phyloP scores from a whole-genome alignment of 2,797 vertebrate species.

The Xyrichtys novacula region DNA sequence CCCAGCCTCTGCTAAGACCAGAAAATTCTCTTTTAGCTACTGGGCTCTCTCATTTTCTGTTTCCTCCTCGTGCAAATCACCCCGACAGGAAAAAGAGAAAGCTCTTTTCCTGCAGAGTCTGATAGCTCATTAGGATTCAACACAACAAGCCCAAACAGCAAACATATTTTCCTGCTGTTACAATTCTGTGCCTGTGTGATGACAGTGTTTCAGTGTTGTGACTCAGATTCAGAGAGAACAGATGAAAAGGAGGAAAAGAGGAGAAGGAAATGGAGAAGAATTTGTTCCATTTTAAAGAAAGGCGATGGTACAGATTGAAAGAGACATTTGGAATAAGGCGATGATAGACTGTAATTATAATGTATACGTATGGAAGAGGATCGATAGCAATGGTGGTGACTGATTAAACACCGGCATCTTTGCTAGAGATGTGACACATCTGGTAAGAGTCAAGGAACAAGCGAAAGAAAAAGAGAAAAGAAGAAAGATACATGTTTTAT shows the following conservation, averaged over 20 bases:
- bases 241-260: slow-evolving; percentile 53
- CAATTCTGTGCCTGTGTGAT: slow-evolving; percentile 71
- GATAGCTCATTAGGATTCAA: slow-evolving; percentile 82
- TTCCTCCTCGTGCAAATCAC: slow-evolving; percentile 78
- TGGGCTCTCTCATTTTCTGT: slow-evolving; percentile 73
- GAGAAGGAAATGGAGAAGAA: slow-evolving; percentile 20
- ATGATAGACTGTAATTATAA: slow-evolving; percentile 20
- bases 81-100: slow-evolving; percentile 67
- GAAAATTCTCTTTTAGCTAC: slow-evolving; percentile 72
- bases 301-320: slow-evolving; percentile 26
- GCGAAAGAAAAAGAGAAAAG: neutral
- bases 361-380: neutral
- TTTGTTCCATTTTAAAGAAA: slow-evolving; percentile 46
- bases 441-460: slow-evolving; percentile 7
- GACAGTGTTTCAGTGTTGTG: slow-evolving; percentile 74
- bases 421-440: slow-evolving; percentile 30
- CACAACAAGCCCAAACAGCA: slow-evolving; percentile 77
- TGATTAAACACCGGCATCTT: slow-evolving; percentile 52
- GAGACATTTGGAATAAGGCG: slow-evolving; percentile 29
- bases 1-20: slow-evolving; percentile 67
- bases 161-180: slow-evolving; percentile 81
- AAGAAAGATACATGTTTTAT: slow-evolving; percentile 15
- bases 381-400: slow-evolving; percentile 24
- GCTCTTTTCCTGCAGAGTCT: slow-evolving; percentile 69
- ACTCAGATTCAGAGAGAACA: slow-evolving; percentile 59